These are phyloP conservation scores for Hermodice carunculata DNA, from an alignment of 2,888 invertebrate species.

Conservation along the genomic window DNA sequence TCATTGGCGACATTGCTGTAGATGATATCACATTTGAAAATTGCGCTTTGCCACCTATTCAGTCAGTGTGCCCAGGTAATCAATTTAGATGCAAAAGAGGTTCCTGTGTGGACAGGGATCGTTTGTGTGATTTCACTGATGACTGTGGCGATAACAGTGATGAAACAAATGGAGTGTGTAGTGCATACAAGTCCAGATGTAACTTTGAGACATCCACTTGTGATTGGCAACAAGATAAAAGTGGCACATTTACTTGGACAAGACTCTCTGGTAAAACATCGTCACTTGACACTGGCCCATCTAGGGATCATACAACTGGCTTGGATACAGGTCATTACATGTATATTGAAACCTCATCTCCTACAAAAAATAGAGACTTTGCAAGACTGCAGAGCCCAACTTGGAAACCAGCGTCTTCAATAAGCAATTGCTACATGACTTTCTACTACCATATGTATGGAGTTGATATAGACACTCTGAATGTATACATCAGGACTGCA, in stretches of 20 bases:
- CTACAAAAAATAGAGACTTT: not conserved
- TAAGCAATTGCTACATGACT: constrained; percentile 28
- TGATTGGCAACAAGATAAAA: constrained; percentile 52
- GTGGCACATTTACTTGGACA: constrained; percentile 58
- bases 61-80: constrained; percentile 41
- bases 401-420: not conserved
- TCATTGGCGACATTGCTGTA: constrained; percentile 33
- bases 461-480: constrained; percentile 49
- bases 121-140: constrained; percentile 58
- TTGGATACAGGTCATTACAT: not conserved
- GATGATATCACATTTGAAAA: constrained; percentile 25
- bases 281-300: constrained; percentile 12
- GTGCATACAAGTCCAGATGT: constrained; percentile 42
- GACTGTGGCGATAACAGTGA: constrained; percentile 65
- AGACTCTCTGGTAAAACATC: constrained; percentile 45
- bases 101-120: constrained; percentile 50
- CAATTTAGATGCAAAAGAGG: constrained; percentile 56
- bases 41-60: constrained; percentile 34
- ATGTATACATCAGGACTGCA: constrained; percentile 39
- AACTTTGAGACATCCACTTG: constrained; percentile 57
- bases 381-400: not conserved
- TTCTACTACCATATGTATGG: constrained; percentile 65
- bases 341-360: not conserved
- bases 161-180: constrained; percentile 38
- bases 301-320: constrained; percentile 20